Base-by-base conservation (phyloP, 2,113 vertebrate species). In the Scortum barcoo region DNA sequence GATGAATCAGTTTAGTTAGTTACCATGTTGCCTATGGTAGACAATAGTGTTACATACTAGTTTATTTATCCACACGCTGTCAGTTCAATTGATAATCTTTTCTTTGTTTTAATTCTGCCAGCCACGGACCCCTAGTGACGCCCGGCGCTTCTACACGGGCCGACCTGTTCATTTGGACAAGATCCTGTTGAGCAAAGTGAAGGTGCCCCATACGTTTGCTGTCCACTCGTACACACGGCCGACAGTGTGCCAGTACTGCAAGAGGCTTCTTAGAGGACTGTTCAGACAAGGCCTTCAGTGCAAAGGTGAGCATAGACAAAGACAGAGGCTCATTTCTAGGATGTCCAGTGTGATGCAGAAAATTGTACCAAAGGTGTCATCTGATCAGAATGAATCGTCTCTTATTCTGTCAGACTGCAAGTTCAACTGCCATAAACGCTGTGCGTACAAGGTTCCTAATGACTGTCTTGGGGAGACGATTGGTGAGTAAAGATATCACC, bases 371-470 rank as follows among this genome's bases (percentile, higher is more conserved):
- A 20, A 60, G 4, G 16, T 22, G 10, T 16, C 2, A 68, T 61
- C 28, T 12, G 12, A 78, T 65, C 2, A 24, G 36, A 62, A 24
- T 40, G 0, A 63, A 53, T 22, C 70, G 28, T 72, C 3, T 78
- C 86, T 57, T 46, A 63, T 78, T 51, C 40, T 66, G 69, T 19
- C 78, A 98, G 97, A 98, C 79, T 98, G 97, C 93, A 97, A 97
- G 88, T 97, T 97, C 86, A 97, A 97, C 93, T 97, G 97, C 88
- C 97, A 97, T 90, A 97, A 97, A 77, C 96, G 97, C 48, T 98
- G 97, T 1, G 96, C 94, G 0, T 96, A 96, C 69, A 97, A 97
- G 0, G 96, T 98, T 77, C 97, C 97, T 57, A 97, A 97, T 2
- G 96, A 98, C 90, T 98, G 97, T 46, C 92, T 97, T 0, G 97